phyloP scores from a whole-genome alignment of 2,797 vertebrate species.

The Muraenolepis orangiensis region DNA sequence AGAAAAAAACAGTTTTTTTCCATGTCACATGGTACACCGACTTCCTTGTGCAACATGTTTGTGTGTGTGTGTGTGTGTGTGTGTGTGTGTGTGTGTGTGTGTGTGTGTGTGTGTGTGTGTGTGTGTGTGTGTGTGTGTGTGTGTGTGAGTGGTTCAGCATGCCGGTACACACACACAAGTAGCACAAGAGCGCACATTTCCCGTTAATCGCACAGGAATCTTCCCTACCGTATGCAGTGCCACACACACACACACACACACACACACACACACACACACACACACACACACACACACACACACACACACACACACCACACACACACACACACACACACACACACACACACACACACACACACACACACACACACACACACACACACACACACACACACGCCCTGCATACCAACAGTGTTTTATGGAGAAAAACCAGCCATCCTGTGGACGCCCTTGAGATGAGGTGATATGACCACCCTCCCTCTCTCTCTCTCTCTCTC shows the following conservation, averaged over 20 bases:
- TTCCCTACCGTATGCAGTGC: background rate
- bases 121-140: background rate
- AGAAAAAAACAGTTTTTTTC: constrained; percentile 6
- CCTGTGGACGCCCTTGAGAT: no score
- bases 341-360: no score
- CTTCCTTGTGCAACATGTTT: background rate
- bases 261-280: no score
- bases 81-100: background rate
- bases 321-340: background rate
- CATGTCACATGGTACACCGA: no score
- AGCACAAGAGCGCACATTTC: background rate
- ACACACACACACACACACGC: no score
- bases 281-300: no score
- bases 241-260: background rate
- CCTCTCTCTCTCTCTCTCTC: no score
- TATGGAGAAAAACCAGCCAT: background rate
- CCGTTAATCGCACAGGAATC: background rate
- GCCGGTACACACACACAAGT: background rate
- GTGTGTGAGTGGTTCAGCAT: background rate
- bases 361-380: no score
- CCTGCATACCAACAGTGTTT: background rate
- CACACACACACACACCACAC: no score
- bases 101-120: no score
- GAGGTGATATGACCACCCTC: no score
- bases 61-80: no score